These are phyloP conservation scores for Cyanocitta stelleri DNA, from an alignment of 2,113 vertebrate genomes.

Conservation along the genomic window DNA sequence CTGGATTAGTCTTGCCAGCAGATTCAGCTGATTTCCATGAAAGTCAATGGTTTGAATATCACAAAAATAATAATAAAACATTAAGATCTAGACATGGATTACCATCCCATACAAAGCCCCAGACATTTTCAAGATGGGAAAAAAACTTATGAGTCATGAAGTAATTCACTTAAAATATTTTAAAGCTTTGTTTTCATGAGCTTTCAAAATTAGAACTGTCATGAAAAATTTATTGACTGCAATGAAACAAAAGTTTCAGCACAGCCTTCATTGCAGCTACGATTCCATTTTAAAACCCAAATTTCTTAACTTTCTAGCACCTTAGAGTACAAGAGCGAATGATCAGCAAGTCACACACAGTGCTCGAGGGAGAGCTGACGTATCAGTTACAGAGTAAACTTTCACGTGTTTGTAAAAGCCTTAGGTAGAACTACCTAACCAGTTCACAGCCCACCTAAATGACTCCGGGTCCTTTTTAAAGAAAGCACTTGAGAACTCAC, in stretches of 20 bases:
- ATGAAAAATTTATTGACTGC: neutral
- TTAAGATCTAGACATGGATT: neutral
- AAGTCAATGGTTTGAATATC: neutral
- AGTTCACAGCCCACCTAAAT: neutral
- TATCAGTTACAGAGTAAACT: neutral
- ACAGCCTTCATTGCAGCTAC: neutral
- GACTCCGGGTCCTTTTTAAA: neutral
- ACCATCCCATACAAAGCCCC: neutral
- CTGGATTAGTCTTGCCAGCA: neutral
- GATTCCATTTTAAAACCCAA: neutral
- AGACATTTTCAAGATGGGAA: neutral
- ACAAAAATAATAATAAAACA: neutral
- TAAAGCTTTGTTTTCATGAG: neutral
- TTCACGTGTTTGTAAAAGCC: neutral
- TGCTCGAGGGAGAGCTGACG: neutral
- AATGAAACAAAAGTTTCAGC: neutral
- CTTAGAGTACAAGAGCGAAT: fast-evolving
- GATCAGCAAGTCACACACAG: neutral
- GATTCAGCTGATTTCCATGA: neutral
- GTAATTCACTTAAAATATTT: neutral
- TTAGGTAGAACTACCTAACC: neutral
- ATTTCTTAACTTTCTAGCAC: neutral
- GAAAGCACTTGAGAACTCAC: neutral
- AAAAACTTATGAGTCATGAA: neutral
- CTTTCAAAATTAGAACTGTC: neutral